These are phyloP conservation scores for Nematolebias whitei DNA, from an alignment of 2,113 vertebrate species.

Conservation along the genomic window DNA sequence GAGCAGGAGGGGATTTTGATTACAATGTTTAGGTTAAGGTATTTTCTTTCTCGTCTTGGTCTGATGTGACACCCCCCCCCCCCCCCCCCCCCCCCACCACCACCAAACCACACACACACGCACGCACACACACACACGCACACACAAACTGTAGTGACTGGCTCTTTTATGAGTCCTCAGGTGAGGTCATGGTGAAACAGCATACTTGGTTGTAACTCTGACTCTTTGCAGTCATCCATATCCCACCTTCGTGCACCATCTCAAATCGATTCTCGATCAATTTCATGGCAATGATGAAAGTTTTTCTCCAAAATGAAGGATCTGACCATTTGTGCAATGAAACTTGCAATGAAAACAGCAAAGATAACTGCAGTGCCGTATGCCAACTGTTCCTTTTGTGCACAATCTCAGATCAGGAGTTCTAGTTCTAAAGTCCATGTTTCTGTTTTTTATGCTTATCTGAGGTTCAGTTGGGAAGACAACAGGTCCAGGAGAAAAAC, in stretches of 20 bases:
- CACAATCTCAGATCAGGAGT: constrained; percentile 30
- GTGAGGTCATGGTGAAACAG: constrained; percentile 41
- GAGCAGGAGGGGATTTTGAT: constrained; percentile 59
- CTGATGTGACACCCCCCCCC: constrained; percentile 39
- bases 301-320: constrained; percentile 64
- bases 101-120: background rate
- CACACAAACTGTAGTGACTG: constrained; percentile 23
- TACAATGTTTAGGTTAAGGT: constrained; percentile 64
- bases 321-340: constrained; percentile 61
- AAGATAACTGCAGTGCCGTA: background rate
- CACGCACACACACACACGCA: constrained; percentile 13
- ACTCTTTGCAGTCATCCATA: constrained; percentile 61
- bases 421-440: no score
- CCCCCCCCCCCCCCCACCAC: background rate
- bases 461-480: no score
- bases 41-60: constrained; percentile 57
- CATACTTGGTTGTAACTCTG: constrained; percentile 50
- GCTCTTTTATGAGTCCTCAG: constrained; percentile 36
- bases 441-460: no score
- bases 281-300: constrained; percentile 70
- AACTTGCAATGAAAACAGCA: constrained; percentile 57
- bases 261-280: constrained; percentile 76
- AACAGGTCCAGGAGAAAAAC: no score
- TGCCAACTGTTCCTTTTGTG: background rate
- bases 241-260: constrained; percentile 61